Evolutionary conservation across 2,113 vertebrate genomes (phyloP).

Genomic region (Bothrops jararaca): DNA sequence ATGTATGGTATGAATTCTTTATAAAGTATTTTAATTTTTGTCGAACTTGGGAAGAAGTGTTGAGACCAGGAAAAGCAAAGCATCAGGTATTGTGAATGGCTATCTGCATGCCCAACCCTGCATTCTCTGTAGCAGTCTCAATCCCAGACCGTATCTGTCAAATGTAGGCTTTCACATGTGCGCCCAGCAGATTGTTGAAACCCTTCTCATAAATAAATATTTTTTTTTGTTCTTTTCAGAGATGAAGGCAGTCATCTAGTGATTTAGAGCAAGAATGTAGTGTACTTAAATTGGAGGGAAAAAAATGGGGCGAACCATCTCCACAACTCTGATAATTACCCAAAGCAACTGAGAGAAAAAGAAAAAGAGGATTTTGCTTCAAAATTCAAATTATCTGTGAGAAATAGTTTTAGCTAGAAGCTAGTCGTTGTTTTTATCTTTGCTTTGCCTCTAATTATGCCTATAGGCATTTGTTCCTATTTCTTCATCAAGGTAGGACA

Average conservation of each 20-base stretch:
- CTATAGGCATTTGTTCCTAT: neutral
- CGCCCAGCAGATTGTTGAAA: neutral
- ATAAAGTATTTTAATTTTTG: neutral
- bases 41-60: neutral
- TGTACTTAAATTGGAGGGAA: neutral
- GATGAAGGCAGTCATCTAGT: neutral
- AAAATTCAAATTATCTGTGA: neutral
- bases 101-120: neutral
- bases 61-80: neutral
- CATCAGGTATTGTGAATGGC: neutral
- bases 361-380: neutral
- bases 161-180: neutral
- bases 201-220: neutral
- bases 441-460: neutral
- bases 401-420: neutral
- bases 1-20: neutral
- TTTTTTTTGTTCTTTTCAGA: neutral
- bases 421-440: neutral
- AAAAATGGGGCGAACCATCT: neutral
- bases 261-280: neutral
- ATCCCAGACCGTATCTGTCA: neutral
- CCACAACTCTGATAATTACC: neutral
- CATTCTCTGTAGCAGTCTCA: neutral
- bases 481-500: neutral
- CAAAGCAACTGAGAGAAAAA: neutral